phyloP scores from a whole-genome alignment of 2,797 vertebrate genomes.

The Alcedo quadribrachys region DNA sequence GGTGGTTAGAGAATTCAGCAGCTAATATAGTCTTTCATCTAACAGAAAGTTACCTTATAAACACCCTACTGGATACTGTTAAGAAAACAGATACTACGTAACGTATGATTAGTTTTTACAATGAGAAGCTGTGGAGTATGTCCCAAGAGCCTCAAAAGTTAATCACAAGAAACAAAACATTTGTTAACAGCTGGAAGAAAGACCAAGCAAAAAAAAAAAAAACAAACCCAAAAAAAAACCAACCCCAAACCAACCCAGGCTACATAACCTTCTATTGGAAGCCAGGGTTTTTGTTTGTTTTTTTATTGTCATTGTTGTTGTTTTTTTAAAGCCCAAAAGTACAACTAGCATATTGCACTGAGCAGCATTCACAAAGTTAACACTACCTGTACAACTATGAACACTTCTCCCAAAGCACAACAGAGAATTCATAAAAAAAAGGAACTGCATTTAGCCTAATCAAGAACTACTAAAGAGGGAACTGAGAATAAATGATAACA shows the following conservation, averaged over 20 bases:
- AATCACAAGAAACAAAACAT: background rate
- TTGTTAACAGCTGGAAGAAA: background rate
- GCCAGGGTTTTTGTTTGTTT: background rate
- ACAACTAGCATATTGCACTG: background rate
- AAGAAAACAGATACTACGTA: background rate
- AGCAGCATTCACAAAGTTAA: background rate
- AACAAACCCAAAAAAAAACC: no score
- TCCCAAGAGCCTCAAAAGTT: background rate
- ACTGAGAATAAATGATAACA: background rate
- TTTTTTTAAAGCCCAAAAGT: background rate
- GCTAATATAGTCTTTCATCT: background rate
- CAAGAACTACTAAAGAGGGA: conserved; percentile 18
- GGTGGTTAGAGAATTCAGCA: background rate
- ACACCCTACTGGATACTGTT: background rate
- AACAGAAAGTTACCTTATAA: background rate
- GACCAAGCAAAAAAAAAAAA: background rate
- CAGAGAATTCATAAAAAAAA: conserved; percentile 4
- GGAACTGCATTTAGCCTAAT: conserved; percentile 24
- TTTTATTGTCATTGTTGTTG: no score
- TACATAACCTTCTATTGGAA: background rate
- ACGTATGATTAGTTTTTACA: background rate
- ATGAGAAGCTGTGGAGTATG: background rate
- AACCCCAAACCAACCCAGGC: background rate
- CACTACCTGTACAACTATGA: background rate
- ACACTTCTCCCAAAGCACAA: conserved; percentile 54